Base-by-base conservation (phyloP, 2,888 invertebrate species). In the Pterostichus madidus region DNA sequence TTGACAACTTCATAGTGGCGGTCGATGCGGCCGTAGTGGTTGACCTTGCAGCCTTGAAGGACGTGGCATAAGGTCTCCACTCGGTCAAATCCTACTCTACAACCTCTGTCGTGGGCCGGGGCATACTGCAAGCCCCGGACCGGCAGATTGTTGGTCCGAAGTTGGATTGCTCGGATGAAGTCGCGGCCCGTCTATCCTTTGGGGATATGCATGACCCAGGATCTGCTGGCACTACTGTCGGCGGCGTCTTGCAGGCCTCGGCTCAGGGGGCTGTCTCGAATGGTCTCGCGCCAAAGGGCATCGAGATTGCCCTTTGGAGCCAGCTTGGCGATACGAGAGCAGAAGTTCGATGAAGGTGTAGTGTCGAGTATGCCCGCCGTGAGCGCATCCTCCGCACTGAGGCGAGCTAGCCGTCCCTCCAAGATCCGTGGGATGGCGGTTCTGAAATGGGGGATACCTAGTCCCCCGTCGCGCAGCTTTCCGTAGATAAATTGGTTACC, bases 151-250 rank as follows among this genome's bases (percentile, higher is more conserved):
- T 39, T 44, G 0, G 68, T 68, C 0, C 68, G 0, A 3, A 68
- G 17, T 10, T 68, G 56, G 1, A 11, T 13, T 11, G 32, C 77
- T 3, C 32, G 0, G 15, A 56, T 44, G 59, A 39, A 59, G 44
- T 77, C 56, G 56, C 53, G 77, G 10, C 59, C 56, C 4, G 77
- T 77, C 59, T 59, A 77, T 0, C 59, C 59, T 7, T 5, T 7
- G 0, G 77, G 77, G 1, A 2, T 6, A 73, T 83, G 13, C 13
- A 75, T 13, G 0, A 84, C 11, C 85, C 85, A 86, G 3, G 79
- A 68, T 0, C 86, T 68, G 64, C 86, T 85, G 10, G 86, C 84
- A 0, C 59, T 11, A 31, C 15, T 15, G 6, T 56, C 17, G 3
- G 24, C 1, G 2, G 24, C 24, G 3, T 24, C 24, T 3, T 24